Evolutionary conservation across 2,888 invertebrate species (phyloP), one percentile per base, ranked within the genome.

Genomic region (Pterostichus madidus): DNA sequence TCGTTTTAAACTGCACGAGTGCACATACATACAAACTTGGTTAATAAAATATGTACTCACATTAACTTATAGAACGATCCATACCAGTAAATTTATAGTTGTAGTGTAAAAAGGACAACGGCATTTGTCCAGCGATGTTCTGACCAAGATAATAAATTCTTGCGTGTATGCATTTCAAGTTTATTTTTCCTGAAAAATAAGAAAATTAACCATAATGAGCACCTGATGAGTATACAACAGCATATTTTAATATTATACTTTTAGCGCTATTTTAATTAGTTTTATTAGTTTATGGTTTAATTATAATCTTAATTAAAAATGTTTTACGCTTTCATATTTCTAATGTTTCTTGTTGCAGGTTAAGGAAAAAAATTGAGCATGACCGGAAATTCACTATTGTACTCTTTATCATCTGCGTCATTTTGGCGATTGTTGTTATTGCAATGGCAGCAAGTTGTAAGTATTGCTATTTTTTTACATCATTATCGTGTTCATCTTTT

Each of bases 401-500:
- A 44, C 68, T 83, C 1, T 83, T 83, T 64, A 52, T 83, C 11
- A 49, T 83, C 61, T 83, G 83, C 59, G 39, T 83, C 31, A 76
- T 83, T 49, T 52, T 83, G 53, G 83, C 83, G 10, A 83, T 83
- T 53, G 44, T 68, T 75, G 83, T 83, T 49, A 77, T 83, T 52
- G 83, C 83, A 7, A 68, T 83, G 88, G 91, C 92, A 82, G 86
- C 91, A 85, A 89, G 91, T 86, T 91, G 93, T 93, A 86, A 92
- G 92, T 93, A 89, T 78, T 10, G 11, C 10, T 79, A 35, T 17
- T 59, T 24, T 56, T 59, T 0, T 11, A 17, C 5, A 17, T 61
- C 7, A 53, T 15, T 53, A 53, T 15, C 7, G 53, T n/a, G 7
- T 53, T 5, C 15, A 53, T 10, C n/a, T 53, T 8, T 15, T 53